These are phyloP conservation scores for Todiramphus saurophagus DNA, from an alignment of 2,113 vertebrate species.

Conservation along the genomic window DNA sequence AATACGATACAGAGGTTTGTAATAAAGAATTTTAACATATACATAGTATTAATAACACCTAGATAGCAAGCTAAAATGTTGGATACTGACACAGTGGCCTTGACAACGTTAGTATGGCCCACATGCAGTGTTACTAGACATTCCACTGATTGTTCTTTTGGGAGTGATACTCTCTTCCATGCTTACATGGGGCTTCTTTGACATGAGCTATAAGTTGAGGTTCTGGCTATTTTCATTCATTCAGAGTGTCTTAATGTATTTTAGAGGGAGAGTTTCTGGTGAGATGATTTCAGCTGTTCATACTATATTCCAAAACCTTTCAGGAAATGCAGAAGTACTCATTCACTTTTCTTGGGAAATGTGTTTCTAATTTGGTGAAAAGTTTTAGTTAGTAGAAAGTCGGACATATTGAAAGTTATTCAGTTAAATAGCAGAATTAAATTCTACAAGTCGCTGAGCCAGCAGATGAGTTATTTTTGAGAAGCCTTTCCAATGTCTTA, in stretches of 20 bases:
- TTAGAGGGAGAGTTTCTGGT: not conserved
- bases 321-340: not conserved
- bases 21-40: not conserved
- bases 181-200: not conserved
- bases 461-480: not conserved
- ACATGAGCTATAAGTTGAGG: not conserved
- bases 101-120: not conserved
- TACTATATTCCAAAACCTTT: not conserved
- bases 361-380: not conserved
- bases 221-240: not conserved
- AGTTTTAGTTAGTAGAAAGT: not conserved
- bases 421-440: not conserved
- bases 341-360: not conserved
- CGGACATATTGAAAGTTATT: not conserved
- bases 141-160: not conserved
- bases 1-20: not conserved
- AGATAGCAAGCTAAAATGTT: not conserved
- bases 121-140: fast-evolving
- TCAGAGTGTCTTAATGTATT: not conserved
- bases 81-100: not conserved
- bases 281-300: not conserved
- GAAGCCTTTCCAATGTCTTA: not conserved
- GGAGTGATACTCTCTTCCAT: not conserved
- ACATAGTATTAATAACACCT: not conserved
- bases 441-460: not conserved